These are phyloP conservation scores for Macrobrachium rosenbergii DNA, from an alignment of 1,140 invertebrate genomes.

Conservation along the genomic window DNA sequence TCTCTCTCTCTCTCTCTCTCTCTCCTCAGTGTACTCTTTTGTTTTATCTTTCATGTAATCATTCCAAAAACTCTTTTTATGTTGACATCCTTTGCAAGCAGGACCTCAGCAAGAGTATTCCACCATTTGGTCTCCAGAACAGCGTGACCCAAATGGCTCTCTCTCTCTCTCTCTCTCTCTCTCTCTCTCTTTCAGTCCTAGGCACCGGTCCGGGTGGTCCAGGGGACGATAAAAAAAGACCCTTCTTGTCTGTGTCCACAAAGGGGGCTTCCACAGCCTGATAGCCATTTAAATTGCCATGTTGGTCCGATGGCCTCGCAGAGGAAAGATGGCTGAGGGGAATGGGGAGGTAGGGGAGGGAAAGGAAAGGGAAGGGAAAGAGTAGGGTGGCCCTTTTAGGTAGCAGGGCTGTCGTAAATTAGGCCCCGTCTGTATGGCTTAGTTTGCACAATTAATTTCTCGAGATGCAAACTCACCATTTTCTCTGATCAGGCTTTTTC, in stretches of 20 bases:
- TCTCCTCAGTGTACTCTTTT: neutral
- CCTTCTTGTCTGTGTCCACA: too few relatives aligned
- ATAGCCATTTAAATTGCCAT: too few relatives aligned
- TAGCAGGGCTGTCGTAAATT: too few relatives aligned
- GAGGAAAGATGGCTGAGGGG: neutral
- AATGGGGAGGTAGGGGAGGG: neutral
- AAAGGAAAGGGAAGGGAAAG: neutral
- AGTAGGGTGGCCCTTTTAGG: neutral
- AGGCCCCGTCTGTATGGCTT: neutral
- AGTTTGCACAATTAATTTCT: neutral
- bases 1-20: constrained; percentile 30
- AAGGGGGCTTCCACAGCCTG: too few relatives aligned
- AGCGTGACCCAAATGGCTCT: neutral
- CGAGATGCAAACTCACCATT: neutral
- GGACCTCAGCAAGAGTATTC: too few relatives aligned
- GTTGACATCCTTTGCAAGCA: too few relatives aligned
- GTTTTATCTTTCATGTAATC: neutral
- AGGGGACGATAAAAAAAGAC: neutral
- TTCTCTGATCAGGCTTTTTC: neutral
- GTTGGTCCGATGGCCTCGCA: neutral
- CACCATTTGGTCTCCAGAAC: too few relatives aligned
- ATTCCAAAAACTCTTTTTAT: too few relatives aligned
- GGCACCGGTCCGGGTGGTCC: neutral
- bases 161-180: constrained; percentile 7
- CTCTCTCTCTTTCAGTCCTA: neutral